phyloP scores from a whole-genome alignment of 2,797 vertebrate genomes.

The Catostomus latipinnis region DNA sequence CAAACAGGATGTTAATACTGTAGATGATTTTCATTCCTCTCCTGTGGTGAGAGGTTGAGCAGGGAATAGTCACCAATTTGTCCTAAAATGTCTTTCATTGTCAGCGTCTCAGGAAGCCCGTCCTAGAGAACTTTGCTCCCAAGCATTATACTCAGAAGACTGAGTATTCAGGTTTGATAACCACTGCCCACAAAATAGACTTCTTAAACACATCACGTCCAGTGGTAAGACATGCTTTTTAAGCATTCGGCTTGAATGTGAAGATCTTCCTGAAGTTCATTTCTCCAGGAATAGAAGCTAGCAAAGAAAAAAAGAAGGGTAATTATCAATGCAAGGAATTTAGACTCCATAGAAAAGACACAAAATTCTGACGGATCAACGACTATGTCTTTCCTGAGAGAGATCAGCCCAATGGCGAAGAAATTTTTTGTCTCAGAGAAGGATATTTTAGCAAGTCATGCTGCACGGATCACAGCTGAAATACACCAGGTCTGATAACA shows the following conservation, averaged over 20 bases:
- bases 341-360: background rate
- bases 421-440: slow-evolving; percentile 38
- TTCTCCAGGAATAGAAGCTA: background rate
- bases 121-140: slow-evolving; percentile 1
- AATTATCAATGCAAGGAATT: background rate
- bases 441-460: slow-evolving; percentile 44
- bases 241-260: background rate
- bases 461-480: slow-evolving; percentile 61
- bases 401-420: slow-evolving; percentile 52
- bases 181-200: too few relatives aligned
- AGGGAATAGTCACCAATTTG: background rate
- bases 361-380: background rate
- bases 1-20: background rate
- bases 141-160: background rate
- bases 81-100: background rate
- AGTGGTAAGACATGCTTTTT: background rate
- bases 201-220: background rate
- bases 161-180: background rate
- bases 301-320: too few relatives aligned
- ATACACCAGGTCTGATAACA: slow-evolving; percentile 67
- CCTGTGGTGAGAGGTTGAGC: background rate
- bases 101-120: background rate
- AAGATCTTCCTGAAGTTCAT: background rate
- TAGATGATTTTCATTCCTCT: slow-evolving; percentile 9
- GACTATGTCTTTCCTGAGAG: slow-evolving; percentile 55